A percentile compares a stretch with the other conserved stretches of the same genome.
Evolutionary conservation across 2,113 vertebrate genomes (phyloP).

Genomic region (Elephantulus edwardii): DNA sequence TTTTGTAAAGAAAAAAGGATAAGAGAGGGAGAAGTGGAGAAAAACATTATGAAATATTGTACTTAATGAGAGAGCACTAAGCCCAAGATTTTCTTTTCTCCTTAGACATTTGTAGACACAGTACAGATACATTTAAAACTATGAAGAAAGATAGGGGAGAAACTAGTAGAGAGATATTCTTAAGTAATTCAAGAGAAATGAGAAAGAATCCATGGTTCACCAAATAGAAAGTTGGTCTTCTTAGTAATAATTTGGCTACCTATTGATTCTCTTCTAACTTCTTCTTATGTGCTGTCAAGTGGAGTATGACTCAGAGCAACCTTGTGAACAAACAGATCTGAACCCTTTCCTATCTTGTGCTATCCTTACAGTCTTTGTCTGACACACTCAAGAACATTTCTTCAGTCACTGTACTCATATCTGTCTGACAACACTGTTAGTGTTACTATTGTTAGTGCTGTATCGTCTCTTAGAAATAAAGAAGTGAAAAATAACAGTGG

Average conservation of each 20-base stretch:
- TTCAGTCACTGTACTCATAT: too few species aligned
- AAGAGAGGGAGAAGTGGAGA: neutral
- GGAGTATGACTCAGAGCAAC: too few species aligned
- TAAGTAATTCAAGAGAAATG: neutral
- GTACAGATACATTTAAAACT: neutral
- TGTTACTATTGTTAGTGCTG: too few species aligned
- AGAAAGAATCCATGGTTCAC: neutral
- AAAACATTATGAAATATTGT: neutral
- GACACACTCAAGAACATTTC: too few species aligned
- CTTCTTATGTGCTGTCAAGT: too few species aligned
- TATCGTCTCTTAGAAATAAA: too few species aligned
- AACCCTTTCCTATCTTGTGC: too few species aligned
- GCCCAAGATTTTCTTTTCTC: neutral
- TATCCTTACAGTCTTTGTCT: too few species aligned
- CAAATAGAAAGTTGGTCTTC: neutral
- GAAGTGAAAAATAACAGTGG: too few species aligned
- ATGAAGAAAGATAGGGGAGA: neutral
- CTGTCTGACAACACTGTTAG: too few species aligned
- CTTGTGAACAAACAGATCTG: too few species aligned
- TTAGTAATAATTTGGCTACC: neutral
- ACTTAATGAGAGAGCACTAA: neutral
- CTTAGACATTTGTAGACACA: neutral
- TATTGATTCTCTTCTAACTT: neutral
- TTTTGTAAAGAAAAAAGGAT: neutral
- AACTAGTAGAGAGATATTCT: neutral